Conservation (phyloP, 2,113 vertebrate species). For the Lasiurus cinereus region DNA sequence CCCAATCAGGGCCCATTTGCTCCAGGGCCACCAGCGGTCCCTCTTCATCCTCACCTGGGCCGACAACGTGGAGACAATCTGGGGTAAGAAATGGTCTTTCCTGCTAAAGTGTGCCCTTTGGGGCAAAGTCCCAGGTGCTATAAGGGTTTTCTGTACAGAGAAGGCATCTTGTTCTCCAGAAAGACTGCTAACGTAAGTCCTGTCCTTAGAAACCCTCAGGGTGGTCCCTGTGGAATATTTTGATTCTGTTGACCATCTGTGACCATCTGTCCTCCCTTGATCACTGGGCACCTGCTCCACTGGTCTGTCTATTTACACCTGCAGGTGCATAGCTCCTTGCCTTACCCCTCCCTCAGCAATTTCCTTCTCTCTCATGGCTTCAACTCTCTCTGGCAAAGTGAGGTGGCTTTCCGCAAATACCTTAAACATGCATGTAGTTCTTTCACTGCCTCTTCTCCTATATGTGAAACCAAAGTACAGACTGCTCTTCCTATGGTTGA, state of each 20-base stretch:
- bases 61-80: fast-evolving
- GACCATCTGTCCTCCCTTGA: background rate
- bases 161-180: background rate
- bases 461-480: background rate
- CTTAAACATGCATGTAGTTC: background rate
- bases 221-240: background rate
- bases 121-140: background rate
- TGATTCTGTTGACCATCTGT: background rate
- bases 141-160: background rate
- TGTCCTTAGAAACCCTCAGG: background rate
- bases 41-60: background rate
- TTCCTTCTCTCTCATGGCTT: background rate
- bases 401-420: background rate
- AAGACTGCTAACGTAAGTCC: background rate
- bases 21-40: background rate
- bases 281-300: fast-evolving
- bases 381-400: background rate
- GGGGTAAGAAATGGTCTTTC: background rate
- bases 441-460: background rate
- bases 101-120: fast-evolving
- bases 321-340: background rate
- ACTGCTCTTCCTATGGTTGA: background rate
- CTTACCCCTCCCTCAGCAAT: background rate
- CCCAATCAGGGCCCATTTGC: fast-evolving
- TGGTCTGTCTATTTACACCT: background rate